phyloP scores from a whole-genome alignment of 2,797 vertebrate genomes.

The Onychomys torridus region DNA sequence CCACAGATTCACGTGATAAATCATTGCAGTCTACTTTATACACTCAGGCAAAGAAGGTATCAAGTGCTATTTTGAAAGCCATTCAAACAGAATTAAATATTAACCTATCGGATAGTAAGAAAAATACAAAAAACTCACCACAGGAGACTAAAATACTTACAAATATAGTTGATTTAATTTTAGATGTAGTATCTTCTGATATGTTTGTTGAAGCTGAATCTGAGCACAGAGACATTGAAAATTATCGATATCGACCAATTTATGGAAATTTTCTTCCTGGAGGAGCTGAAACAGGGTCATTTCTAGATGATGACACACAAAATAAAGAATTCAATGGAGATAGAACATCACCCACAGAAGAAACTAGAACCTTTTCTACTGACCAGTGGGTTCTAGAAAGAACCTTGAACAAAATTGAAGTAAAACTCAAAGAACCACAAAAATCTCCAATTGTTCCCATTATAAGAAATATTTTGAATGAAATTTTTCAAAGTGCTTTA shows the following conservation, averaged over 20 bases:
- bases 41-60: slow-evolving; percentile 66
- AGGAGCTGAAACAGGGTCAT: slow-evolving; percentile 75
- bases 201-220: slow-evolving; percentile 30
- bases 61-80: slow-evolving; percentile 75
- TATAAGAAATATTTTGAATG: slow-evolving; percentile 79
- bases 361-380: slow-evolving; percentile 17
- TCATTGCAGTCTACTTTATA: slow-evolving; percentile 66
- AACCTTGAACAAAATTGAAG: slow-evolving; percentile 76
- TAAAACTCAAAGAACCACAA: slow-evolving; percentile 77
- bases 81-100: slow-evolving; percentile 77
- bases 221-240: slow-evolving; percentile 36
- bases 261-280: slow-evolving; percentile 79
- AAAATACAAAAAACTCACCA: background rate
- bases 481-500: slow-evolving; percentile 78
- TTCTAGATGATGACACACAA: slow-evolving; percentile 54
- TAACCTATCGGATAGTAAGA: slow-evolving; percentile 14
- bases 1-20: slow-evolving; percentile 9
- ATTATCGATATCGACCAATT: slow-evolving; percentile 65
- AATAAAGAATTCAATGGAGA: slow-evolving; percentile 15
- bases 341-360: background rate
- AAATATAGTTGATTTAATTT: slow-evolving; percentile 73
- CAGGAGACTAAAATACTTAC: slow-evolving; percentile 64
- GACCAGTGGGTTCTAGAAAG: slow-evolving; percentile 66
- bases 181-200: slow-evolving; percentile 62
- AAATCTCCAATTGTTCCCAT: slow-evolving; percentile 78